Base-by-base conservation (phyloP, 2,797 vertebrate genomes). In the Pachyuromys duprasi region DNA sequence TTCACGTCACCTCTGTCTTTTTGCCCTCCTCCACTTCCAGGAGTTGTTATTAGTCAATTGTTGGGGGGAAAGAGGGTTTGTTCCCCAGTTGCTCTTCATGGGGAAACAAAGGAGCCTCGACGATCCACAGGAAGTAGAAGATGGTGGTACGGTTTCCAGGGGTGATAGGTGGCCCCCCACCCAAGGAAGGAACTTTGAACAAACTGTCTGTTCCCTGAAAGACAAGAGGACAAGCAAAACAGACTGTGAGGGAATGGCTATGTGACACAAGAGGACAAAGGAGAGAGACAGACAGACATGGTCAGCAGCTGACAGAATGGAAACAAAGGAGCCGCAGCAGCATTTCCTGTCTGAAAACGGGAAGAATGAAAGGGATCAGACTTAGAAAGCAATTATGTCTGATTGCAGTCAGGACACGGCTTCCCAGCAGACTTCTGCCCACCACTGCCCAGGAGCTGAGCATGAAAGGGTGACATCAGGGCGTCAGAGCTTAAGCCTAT, bases 381-480 rank as follows among this genome's bases (percentile, higher is more conserved):
- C 83, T 93, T 84, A 79, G 95, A 91, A 95, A 70, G 36, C 79
- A 89, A 78, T 93, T 90, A 75, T 74, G 76, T 84, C 84, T 96
- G 95, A 97, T 92, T 96, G 88, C 74, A 87, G 86, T 84, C 67
- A 78, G 87, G 80, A 90, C 65, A 53, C 55, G 57, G 70, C 90
- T 95, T 92, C 36, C 20, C 62, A 15, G 55, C 53, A 26, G 67
- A 49, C 86, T 81, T 18, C 26, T 72, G 60, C 72, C 28, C 24
- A 1, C 8, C 36, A 18, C 28, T 84, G 12, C 42, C 22, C 65
- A 57, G 69, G 55, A 84, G 18, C 72, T 20, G 14, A 75, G 72
- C 83, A 91, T 82, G 78, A 39, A 84, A 91, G 33, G 24, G 11
- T 92, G 87, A 94, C 1, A 42, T 74, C 91, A 79, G 72, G 70